Base-by-base conservation (phyloP, 35 echinoderm and acorn worm genomes). In the Ophioderma brevispina region DNA sequence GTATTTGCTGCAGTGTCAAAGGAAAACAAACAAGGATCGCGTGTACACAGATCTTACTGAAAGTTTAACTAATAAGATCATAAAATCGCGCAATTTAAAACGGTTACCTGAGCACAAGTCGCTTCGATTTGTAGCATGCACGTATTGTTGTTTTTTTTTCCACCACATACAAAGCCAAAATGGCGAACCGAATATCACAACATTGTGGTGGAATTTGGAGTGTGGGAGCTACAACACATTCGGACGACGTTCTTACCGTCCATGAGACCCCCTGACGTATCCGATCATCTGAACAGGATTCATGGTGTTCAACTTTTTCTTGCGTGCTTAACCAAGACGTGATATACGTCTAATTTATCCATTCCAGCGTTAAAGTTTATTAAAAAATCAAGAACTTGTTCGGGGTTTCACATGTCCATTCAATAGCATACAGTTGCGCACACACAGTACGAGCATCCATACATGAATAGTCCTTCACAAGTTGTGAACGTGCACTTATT, bases 201-300 rank as follows among this genome's bases (percentile, higher is more conserved):
- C 39, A 46, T 63, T 19, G 40, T 38, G 36, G 37, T 36, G 35
- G 25, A 59, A 21, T 59, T 46, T 85, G 15, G 49, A 32, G 55
- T 14, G 52, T 13, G 35, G 25, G 6, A 80, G 36, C 31, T 35
- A 88, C 79, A 23, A 35, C 31, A 32, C 15, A 88, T 30, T 30
- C 56, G n/a, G 34, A 42, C n/a, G n/a, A n/a, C n/a, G n/a, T 85
- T 95, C 90, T 93, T 91, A 99, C 97, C 41, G n/a, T 89, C 87
- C 97, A 99, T 99, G 34, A 99, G 89, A 33, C 97, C 97, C 39
- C 97, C 97, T 76, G 97, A 99, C 32, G 97, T 99, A 39, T 99
- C 97, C 91, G 95, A 84, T 99, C 97, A 87, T 99, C 95, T 52
- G 92, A 37, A 99, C 91, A 25, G 97, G 92, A 63, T 94, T 99